Conservation (phyloP, 23 tunicate genomes). For the Clavelina lepadiformis region DNA sequence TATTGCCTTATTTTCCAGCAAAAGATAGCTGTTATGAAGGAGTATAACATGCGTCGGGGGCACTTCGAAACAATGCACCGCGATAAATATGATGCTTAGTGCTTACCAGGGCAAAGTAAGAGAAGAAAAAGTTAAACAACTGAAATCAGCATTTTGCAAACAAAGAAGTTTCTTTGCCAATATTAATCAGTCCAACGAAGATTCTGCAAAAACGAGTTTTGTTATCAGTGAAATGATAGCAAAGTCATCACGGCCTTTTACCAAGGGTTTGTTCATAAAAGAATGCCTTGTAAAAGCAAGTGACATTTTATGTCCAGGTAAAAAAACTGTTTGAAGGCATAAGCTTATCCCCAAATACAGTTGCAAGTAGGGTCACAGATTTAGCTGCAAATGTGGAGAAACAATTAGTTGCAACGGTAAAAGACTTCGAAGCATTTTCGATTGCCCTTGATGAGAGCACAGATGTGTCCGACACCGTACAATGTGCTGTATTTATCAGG, state of each 20-base stretch:
- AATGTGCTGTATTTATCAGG: slow-evolving; percentile 57
- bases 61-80: too few relatives aligned
- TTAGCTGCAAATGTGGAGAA: slow-evolving; percentile 17
- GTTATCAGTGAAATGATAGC: slow-evolving; percentile 41
- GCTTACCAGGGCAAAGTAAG: too few relatives aligned
- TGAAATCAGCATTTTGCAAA: too few relatives aligned
- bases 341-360: slow-evolving; percentile 23
- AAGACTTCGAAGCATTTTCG: too few relatives aligned
- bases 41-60: too few relatives aligned
- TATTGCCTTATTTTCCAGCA: too few relatives aligned
- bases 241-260: slow-evolving; percentile 13
- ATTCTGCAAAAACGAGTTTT: slow-evolving; percentile 28
- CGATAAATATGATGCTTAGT: too few relatives aligned
- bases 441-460: slow-evolving; percentile 43
- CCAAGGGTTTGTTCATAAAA: slow-evolving; percentile 35
- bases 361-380: slow-evolving; percentile 25
- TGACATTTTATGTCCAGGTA: slow-evolving; percentile 37
- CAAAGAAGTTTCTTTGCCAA: too few relatives aligned
- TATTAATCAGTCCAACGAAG: slow-evolving; percentile 4
- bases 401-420: slow-evolving; percentile 1
- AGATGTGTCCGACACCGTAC: slow-evolving; percentile 34
- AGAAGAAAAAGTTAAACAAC: too few relatives aligned
- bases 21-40: too few relatives aligned
- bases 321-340: slow-evolving; percentile 23
- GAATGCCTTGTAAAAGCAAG: slow-evolving; percentile 21